Base-by-base conservation (phyloP, 2,797 vertebrate species). In the Lycodopsis pacificus region DNA sequence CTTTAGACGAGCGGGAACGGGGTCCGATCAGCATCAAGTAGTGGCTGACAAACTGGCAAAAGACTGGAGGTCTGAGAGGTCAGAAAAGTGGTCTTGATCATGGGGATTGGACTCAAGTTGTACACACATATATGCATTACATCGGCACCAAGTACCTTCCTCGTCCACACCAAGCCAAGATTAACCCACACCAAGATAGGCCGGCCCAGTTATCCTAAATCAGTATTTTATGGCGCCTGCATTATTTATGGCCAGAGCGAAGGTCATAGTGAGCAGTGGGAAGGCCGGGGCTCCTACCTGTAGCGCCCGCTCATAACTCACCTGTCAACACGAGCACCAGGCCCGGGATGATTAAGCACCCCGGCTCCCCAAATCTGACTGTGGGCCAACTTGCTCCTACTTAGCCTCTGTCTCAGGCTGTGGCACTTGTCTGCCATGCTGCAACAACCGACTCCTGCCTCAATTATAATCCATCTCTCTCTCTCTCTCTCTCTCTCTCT, bases 181-280 rank as follows among this genome's bases (percentile, higher is more conserved):
- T 82, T 30, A 73, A 81, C 69, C 71, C 38, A 65, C 62, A 61
- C 62, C 62, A 17, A 66, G 80, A 81, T 17, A 42, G 71, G 69
- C 15, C 7, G 27, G 77, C 74, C 68, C 77, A 77, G 77, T 89
- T 80, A 88, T 81, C 89, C 79, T 89, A 87, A 92, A 93, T 94
- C 92, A 92, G 86, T 83, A 53, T 86, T 93, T 92, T 89, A 93
- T 71, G 68, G 80, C 53, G 51, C 62, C 67, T 81, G 76, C 44
- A 56, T 92, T 93, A 94, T 95, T 94, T 94, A 95, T 89, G 82
- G 85, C 53, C 70, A 19, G 66, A 80, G 83, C 77, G 84, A 95
- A 95, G 94, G 94, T 95, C 92, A 88, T 15, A 53, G 88, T 48
- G 76, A 81, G 81, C 53, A 22, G 81, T 84, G 80, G 88, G 86